Evolutionary conservation across 2,797 vertebrate genomes (phyloP).

Genomic region (Lacerta viridis): DNA sequence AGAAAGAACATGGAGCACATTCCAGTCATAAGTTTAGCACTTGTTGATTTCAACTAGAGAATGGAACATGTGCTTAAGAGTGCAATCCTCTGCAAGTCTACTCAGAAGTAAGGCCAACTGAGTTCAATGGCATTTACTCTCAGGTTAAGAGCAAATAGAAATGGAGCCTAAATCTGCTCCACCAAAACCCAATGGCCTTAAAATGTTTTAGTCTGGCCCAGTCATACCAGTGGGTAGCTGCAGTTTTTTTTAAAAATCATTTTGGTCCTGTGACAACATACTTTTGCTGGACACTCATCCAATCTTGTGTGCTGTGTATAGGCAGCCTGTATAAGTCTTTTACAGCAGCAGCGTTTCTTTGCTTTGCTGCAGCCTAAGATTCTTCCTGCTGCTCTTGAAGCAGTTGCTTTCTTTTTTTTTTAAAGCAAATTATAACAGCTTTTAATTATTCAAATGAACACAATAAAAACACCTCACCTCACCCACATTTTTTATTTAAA

Average conservation of each 20-base stretch:
- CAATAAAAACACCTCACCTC: neutral
- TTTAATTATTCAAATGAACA: neutral
- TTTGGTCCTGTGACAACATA: neutral
- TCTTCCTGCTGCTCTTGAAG: too few species aligned
- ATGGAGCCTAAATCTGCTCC: neutral
- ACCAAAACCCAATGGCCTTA: neutral
- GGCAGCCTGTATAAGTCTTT: neutral
- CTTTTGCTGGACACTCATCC: neutral
- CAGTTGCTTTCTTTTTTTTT: neutral
- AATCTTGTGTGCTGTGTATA: neutral
- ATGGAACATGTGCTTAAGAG: neutral
- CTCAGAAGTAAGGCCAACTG: too few species aligned
- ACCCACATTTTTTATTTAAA: neutral
- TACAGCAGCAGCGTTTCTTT: neutral
- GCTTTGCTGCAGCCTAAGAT: neutral
- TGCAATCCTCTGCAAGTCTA: too few species aligned
- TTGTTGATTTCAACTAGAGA: neutral
- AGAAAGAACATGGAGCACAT: neutral
- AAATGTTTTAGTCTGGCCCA: neutral
- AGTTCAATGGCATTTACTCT: too few species aligned
- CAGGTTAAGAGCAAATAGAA: too few species aligned
- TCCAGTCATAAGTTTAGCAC: neutral
- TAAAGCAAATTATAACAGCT: neutral
- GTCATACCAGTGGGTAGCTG: neutral
- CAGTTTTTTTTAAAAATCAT: neutral